Evolutionary conservation across 1,140 invertebrate species (phyloP).

Genomic region (Arion vulgaris): DNA sequence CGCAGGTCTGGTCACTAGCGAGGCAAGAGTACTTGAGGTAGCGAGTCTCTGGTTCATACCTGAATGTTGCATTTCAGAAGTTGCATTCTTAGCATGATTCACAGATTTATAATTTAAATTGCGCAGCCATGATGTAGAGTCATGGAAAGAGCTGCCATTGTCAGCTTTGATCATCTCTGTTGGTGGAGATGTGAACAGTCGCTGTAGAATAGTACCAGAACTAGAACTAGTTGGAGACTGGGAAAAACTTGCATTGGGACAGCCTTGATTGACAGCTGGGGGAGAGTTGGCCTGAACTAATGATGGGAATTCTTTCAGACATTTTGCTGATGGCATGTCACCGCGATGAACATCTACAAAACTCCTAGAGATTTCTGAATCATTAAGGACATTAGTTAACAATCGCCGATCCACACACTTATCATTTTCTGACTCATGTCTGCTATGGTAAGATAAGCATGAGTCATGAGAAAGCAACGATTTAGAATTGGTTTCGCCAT

Average conservation of each 20-base stretch:
- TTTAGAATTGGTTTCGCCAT: background rate
- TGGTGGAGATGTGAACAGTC: background rate
- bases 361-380: background rate
- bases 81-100: background rate
- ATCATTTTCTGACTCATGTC: background rate
- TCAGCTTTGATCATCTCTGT: background rate
- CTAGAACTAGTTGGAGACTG: background rate
- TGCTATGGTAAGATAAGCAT: background rate
- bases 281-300: background rate
- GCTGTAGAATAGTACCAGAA: background rate
- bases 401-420: background rate
- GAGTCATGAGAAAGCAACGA: background rate
- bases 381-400: background rate
- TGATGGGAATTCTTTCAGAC: background rate
- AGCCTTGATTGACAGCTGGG: background rate
- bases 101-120: background rate
- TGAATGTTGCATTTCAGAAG: background rate
- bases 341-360: background rate
- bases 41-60: background rate
- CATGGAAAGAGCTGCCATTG: conserved; percentile 6
- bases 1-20: background rate
- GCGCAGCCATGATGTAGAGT: background rate
- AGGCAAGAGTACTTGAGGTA: conserved; percentile 33
- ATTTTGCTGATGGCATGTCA: background rate
- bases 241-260: background rate